Evolutionary conservation across 2,797 vertebrate genomes (phyloP).

Genomic region (Amblyopsis hoosieri): DNA sequence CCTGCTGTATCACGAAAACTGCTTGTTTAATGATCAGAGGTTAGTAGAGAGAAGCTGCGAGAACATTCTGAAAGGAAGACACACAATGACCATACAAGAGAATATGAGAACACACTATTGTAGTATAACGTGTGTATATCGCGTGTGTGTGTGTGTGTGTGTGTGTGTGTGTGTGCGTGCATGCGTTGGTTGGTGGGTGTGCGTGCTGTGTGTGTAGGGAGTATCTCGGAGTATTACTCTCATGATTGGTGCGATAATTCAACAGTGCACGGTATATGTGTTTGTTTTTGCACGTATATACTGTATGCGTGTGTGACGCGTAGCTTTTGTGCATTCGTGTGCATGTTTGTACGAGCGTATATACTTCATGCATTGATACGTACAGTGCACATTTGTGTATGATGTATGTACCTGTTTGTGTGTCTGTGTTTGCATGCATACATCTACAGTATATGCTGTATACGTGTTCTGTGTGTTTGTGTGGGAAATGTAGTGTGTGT

Average conservation of each 20-base stretch:
- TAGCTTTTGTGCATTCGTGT: neutral
- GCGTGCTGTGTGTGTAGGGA: neutral
- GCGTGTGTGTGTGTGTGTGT: slow-evolving; percentile 1
- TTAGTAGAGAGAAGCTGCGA: slow-evolving; percentile 50
- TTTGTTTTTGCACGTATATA: neutral
- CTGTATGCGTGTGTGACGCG: neutral
- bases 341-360: slow-evolving; percentile 5
- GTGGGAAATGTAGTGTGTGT: no score
- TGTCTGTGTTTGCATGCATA: neutral
- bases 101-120: neutral
- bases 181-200: neutral
- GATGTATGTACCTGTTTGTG: neutral
- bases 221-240: neutral
- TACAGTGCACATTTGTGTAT: no score
- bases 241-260: neutral
- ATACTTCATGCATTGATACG: neutral
- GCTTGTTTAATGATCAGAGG: slow-evolving; percentile 29
- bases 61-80: slow-evolving; percentile 60
- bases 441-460: neutral
- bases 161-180: slow-evolving; percentile 3
- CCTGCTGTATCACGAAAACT: slow-evolving; percentile 1
- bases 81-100: slow-evolving; percentile 56
- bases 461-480: no score
- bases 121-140: neutral
- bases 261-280: neutral